A percentile compares a stretch with the other conserved stretches of the same genome.
These are phyloP conservation scores for Pyrgus malvae DNA, from an alignment of 2,888 invertebrate genomes.

Conservation along the genomic window DNA sequence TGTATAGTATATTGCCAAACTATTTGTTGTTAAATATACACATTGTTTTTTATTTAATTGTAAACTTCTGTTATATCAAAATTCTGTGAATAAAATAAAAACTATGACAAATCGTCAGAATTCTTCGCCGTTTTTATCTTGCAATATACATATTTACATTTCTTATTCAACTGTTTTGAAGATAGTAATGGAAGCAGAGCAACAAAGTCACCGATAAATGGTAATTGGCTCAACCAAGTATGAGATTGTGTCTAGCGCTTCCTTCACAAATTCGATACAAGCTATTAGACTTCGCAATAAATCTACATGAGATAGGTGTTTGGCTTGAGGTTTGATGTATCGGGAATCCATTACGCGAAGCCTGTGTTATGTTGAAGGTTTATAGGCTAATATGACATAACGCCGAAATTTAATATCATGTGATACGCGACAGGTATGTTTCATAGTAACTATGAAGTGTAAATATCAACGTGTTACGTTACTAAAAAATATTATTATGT, in stretches of 20 bases:
- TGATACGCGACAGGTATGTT: too few relatives aligned
- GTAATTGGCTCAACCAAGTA: conserved; percentile 26
- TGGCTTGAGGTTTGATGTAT: conserved; percentile 31
- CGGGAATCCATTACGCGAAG: conserved; percentile 29
- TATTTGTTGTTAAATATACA: too few relatives aligned
- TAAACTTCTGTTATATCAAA: too few relatives aligned
- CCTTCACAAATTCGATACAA: conserved; percentile 25
- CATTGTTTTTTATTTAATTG: too few relatives aligned
- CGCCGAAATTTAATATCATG: conserved; percentile 22
- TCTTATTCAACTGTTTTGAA: conserved; percentile 19
- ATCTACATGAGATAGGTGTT: conserved; percentile 30
- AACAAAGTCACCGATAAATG: conserved; percentile 25
- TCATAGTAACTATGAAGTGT: too few relatives aligned
- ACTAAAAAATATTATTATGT: too few relatives aligned
- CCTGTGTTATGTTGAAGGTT: conserved; percentile 18
- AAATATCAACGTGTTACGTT: too few relatives aligned
- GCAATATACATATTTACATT: neutral
- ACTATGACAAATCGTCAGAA: neutral
- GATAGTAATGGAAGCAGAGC: conserved; percentile 21
- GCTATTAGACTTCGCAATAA: conserved; percentile 30
- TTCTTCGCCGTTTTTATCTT: neutral
- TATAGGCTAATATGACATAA: conserved; percentile 17
- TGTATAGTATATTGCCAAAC: too few relatives aligned
- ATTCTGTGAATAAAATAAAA: too few relatives aligned
- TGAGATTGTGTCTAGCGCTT: conserved; percentile 21